These are phyloP conservation scores for Halictus rubicundus DNA, from an alignment of 1,140 invertebrate genomes.

Conservation along the genomic window DNA sequence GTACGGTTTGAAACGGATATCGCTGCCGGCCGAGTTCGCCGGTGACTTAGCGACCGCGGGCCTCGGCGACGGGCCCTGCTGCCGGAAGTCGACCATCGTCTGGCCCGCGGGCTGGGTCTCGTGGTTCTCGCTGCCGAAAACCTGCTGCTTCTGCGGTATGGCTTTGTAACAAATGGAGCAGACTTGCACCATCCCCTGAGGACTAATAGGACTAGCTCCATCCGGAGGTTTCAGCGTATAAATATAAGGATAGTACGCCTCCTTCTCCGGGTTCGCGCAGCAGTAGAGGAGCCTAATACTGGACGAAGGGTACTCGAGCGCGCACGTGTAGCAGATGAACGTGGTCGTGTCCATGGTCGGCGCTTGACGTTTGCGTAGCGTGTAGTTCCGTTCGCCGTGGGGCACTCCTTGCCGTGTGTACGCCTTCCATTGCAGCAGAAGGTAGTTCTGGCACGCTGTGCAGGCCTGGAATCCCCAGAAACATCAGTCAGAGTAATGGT, in stretches of 20 bases:
- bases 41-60: slow-evolving; percentile 81
- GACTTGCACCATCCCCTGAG: slow-evolving; percentile 91
- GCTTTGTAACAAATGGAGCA: slow-evolving; percentile 92
- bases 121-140: slow-evolving; percentile 83
- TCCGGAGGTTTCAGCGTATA: slow-evolving; percentile 88
- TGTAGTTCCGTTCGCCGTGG: slow-evolving; percentile 89
- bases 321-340: slow-evolving; percentile 95
- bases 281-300: slow-evolving; percentile 91
- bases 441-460: slow-evolving; percentile 88
- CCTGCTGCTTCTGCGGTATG: slow-evolving; percentile 90
- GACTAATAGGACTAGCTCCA: slow-evolving; percentile 91
- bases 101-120: slow-evolving; percentile 77
- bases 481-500: too few species aligned
- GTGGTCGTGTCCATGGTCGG: slow-evolving; percentile 85
- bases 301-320: slow-evolving; percentile 88
- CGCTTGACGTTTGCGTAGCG: slow-evolving; percentile 87
- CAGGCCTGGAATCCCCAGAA: slow-evolving; percentile 83
- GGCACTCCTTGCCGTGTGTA: slow-evolving; percentile 85
- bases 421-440: slow-evolving; percentile 90
- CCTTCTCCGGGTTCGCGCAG: slow-evolving; percentile 90
- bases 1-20: slow-evolving; percentile 87
- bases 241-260: slow-evolving; percentile 94
- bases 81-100: slow-evolving; percentile 69
- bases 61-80: slow-evolving; percentile 76
- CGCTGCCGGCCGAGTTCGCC: slow-evolving; percentile 81